Percentiles rank a stretch among this genome's conserved stretches.
Evolutionary conservation across 2,113 vertebrate species (phyloP).

Genomic region (Setophaga coronata): DNA sequence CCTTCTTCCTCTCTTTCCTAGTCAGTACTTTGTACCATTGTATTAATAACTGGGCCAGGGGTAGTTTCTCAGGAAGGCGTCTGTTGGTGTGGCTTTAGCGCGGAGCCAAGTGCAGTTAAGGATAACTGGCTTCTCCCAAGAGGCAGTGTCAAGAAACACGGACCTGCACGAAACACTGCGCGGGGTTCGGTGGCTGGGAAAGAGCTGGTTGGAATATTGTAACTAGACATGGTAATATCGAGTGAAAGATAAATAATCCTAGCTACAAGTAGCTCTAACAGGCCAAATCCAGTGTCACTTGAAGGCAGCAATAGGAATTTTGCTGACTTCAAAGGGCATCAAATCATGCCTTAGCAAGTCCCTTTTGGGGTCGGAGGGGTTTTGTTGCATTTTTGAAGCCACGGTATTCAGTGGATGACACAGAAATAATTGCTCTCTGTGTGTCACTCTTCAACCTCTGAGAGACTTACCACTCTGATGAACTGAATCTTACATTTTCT

Average conservation of each 20-base stretch:
- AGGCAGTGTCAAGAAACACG: constrained; percentile 19
- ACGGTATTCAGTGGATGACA: constrained; percentile 69
- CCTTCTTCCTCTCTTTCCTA: constrained; percentile 76
- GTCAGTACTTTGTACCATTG: constrained; percentile 79
- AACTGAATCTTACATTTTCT: constrained; percentile 81
- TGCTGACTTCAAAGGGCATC: constrained; percentile 3
- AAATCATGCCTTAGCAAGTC: constrained; percentile 30
- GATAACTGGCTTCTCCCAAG: constrained; percentile 61
- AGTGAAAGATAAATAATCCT: constrained; percentile 50
- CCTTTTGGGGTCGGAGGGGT: not conserved
- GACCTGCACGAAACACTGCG: constrained; percentile 12
- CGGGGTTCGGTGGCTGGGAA: constrained; percentile 44
- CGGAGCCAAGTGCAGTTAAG: constrained; percentile 61
- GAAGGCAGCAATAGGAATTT: constrained; percentile 1
- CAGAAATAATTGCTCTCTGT: constrained; percentile 22
- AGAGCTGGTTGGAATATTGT: constrained; percentile 45
- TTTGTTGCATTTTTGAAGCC: constrained; percentile 48
- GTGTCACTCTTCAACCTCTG: constrained; percentile 70
- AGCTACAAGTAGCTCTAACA: constrained; percentile 60
- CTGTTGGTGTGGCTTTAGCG: constrained; percentile 67
- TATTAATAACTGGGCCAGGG: constrained; percentile 83
- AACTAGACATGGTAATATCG: constrained; percentile 1
- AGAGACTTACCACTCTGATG: constrained; percentile 78
- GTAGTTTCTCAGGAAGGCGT: constrained; percentile 84
- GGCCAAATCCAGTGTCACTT: constrained; percentile 31